Base-by-base conservation (phyloP, 1,140 invertebrate species). In the Hyphantria cunea region DNA sequence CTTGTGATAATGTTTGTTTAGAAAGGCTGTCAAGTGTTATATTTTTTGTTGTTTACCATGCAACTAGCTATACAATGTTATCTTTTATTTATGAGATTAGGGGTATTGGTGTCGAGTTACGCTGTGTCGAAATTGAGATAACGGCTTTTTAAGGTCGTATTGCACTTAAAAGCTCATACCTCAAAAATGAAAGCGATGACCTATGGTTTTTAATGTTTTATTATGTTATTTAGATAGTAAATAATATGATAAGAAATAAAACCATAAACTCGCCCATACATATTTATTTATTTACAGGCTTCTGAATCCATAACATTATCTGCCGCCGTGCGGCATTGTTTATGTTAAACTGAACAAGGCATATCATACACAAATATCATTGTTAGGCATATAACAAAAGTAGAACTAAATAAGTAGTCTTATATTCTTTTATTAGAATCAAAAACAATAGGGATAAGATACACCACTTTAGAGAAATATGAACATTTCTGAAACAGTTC, bases 121-220 rank as follows among this genome's bases (percentile, higher is more conserved):
- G 32, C 15, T 55, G 31, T 13, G 52, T 11, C 61, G 39, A 61
- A 66, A 13, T 34, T 42, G 45, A 42, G 54, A 12, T 8, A 60
- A 66, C 44, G 6, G 64, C 44, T 32, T 60, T 66, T 66, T 14
- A 33, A 55, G 51, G 50, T 39, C 64, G 50, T 42, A 10, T 61
- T 66, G 51, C 48, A 48, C 50, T 66, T 45, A 61, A 55, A 66
- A 10, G 45, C 15, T 66, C 64, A 54, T 59, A 65, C 34, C 50
- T 65, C 54, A 65, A 65, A 66, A 66, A 66, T 66, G 1, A 66
- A 59, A 66, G 64, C 64, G 49, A 66, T 66, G 31, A 58, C 45
- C 51, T 65, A 17, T 32, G 58, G 58, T 61, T 51, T 50, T 58
- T 37, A 17, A 15, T 65, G 13, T 52, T 48, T 58, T 25, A 58